These are phyloP conservation scores for Melanogrammus aeglefinus DNA, from an alignment of 2,797 vertebrate genomes.

Conservation along the genomic window DNA sequence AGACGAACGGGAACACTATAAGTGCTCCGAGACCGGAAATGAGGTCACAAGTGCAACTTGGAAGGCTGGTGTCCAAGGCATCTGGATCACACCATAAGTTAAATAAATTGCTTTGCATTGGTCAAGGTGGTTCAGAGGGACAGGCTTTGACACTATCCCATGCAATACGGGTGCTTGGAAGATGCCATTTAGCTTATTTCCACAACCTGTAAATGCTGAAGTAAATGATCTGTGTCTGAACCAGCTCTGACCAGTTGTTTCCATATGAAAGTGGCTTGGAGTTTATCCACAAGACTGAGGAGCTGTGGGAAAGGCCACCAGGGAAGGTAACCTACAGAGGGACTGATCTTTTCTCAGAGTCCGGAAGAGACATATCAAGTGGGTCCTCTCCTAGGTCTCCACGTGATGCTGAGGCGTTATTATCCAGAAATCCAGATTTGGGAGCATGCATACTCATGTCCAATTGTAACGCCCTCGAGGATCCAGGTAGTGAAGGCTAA, in stretches of 20 bases:
- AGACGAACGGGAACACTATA: too few relatives aligned
- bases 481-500: neutral
- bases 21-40: too few relatives aligned
- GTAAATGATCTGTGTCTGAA: neutral
- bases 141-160: neutral
- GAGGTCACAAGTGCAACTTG: too few relatives aligned
- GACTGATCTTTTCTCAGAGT: too few relatives aligned
- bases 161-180: neutral
- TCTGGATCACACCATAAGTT: neutral
- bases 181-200: neutral
- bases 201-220: neutral
- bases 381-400: neutral
- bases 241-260: neutral
- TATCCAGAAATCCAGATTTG: neutral
- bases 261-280: neutral
- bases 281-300: too few relatives aligned
- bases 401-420: neutral
- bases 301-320: neutral
- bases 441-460: neutral
- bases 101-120: neutral
- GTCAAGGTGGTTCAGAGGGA: slow-evolving; percentile 5
- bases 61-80: too few relatives aligned
- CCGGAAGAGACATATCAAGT: neutral
- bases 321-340: neutral
- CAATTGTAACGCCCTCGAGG: neutral